These are phyloP conservation scores for Agapostemon virescens DNA, from an alignment of 2,888 invertebrate species.

Conservation along the genomic window DNA sequence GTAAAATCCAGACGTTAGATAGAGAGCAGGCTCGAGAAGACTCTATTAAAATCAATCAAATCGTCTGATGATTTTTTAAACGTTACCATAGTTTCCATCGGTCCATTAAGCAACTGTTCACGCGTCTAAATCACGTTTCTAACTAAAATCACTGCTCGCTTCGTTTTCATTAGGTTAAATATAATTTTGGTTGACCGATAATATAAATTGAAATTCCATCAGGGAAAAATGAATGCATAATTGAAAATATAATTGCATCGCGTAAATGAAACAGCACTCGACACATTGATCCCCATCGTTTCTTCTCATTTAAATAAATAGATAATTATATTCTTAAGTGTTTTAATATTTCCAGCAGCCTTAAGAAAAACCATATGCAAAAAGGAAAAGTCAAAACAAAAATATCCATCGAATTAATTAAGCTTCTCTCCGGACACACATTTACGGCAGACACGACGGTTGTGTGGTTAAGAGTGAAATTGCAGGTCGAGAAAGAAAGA, in stretches of 20 bases:
- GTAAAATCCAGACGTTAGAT: conserved; percentile 5
- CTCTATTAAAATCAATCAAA: background rate
- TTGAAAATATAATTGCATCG: background rate
- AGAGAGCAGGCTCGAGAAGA: background rate
- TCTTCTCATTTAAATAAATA: background rate
- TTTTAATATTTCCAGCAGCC: background rate
- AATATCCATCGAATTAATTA: background rate
- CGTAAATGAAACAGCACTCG: background rate
- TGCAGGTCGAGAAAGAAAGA: background rate
- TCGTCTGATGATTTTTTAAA: background rate
- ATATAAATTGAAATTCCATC: background rate
- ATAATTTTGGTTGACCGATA: background rate
- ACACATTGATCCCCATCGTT: background rate
- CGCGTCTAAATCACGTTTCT: background rate
- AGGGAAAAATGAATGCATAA: background rate
- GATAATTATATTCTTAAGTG: background rate
- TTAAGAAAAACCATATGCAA: background rate
- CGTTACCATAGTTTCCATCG: too few relatives aligned
- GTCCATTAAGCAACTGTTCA: background rate
- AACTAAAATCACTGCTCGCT: background rate
- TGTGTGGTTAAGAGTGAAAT: background rate
- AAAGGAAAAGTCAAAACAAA: background rate
- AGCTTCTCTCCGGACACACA: too few relatives aligned
- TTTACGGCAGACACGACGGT: background rate
- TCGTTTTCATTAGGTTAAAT: background rate